These are phyloP conservation scores for Lycaon pictus DNA, from an alignment of 2,113 vertebrate genomes.

Conservation along the genomic window DNA sequence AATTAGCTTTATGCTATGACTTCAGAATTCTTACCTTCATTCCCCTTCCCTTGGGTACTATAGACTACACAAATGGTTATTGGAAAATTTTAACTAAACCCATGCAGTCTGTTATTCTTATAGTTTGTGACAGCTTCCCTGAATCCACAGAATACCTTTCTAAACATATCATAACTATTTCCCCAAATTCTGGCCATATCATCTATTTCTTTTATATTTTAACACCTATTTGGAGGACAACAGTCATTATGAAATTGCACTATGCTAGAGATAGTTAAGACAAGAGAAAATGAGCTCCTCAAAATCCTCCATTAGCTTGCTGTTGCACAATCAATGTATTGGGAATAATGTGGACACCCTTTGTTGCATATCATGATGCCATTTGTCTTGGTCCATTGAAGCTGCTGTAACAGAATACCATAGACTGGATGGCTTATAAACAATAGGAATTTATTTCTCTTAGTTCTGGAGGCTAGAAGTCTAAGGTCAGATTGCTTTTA, in stretches of 20 bases:
- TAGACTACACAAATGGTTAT: neutral
- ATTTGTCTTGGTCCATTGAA: neutral
- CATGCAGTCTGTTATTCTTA: neutral
- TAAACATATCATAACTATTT: neutral
- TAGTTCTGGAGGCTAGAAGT: neutral
- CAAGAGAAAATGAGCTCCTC: neutral
- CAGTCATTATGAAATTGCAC: neutral
- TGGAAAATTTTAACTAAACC: neutral
- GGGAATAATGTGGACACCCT: neutral
- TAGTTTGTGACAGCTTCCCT: neutral
- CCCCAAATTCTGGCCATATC: neutral
- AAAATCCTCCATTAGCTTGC: neutral
- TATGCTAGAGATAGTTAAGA: neutral
- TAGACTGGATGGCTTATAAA: neutral
- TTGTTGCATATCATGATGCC: neutral
- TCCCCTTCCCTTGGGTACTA: neutral
- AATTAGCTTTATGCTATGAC: neutral
- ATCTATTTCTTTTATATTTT: neutral
- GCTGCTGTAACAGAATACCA: neutral
- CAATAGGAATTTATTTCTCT: neutral
- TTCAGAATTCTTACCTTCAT: neutral
- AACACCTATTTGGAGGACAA: neutral
- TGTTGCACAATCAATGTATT: neutral
- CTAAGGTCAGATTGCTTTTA: neutral
- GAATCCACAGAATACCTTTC: neutral